Base-by-base conservation (phyloP, 64 coral and sea anemone species). In the Acropora yongei region DNA sequence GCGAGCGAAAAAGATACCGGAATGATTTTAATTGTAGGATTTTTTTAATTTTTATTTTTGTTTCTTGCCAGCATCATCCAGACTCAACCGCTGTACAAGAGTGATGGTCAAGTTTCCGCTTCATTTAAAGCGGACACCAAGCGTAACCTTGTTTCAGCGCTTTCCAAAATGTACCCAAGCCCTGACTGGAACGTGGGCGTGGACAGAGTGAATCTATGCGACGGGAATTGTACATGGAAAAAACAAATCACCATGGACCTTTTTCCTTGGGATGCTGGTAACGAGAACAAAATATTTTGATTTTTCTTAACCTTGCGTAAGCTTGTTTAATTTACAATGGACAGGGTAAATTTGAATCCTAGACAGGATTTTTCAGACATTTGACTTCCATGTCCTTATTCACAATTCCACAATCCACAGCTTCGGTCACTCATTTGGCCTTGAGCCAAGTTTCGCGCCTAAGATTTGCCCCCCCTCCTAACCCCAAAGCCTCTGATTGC, bases 151-250 rank as follows among this genome's bases (percentile, higher is more conserved):
- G 47, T 98, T 13, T 95, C 93, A 46, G 84, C 93, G 2, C 63
- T 98, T 12, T 65, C 96, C 5, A 86, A 92, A 57, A 87, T 98
- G 30, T 82, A 49, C 48, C 96, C 96, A 20, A 98, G 96, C 49
- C 96, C 96, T 13, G 96, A 98, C 49, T 98, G 96, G 96, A 92
- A 88, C 67, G 93, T 98, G 6, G 96, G 96, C 12, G 65, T 95
- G 50, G 96, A 98, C 57, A 87, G 96, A 2, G 20, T 98, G 3
- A 93, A 98, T 61, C 88, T 98, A 46, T 98, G 96, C 88, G 83
- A 77, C 46, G 77, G 76, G 44, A 98, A 90, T 76, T 98, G 96
- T 49, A 91, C 91, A 17, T 98, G 96, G 96, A 90, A 76, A 55
- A 68, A 93, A 40, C 72, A 91, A 48, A 79, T 89, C 41, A 84